Base-by-base conservation (phyloP, 2,113 vertebrate genomes). In the Patagioenas fasciata region DNA sequence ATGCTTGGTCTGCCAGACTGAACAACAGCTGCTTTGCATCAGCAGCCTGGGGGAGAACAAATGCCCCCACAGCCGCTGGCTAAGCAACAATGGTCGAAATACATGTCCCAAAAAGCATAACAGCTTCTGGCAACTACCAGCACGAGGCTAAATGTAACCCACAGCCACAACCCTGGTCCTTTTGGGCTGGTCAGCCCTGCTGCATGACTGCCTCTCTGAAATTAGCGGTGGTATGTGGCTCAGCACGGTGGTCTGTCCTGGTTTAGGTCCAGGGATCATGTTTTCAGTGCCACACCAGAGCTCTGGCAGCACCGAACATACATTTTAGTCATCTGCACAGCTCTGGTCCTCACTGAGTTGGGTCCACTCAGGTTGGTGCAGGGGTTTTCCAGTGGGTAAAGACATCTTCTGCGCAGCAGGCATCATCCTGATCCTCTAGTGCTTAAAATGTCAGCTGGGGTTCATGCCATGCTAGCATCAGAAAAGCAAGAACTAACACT, bases 101-200 rank as follows among this genome's bases (percentile, higher is more conserved):
- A 31, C 1, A 9, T 48, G 57, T 78, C 28, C 65, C 80, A 91
- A 54, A 72, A 56, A 31, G 21, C 38, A 70, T 44, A 94, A 72
- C 38, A 72, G 81, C 61, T 61, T 53, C 61, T 92, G 89, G 40
- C 56, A 86, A 3, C 53, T 19, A 32, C 31, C 48, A 92, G 36
- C 54, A 15, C 6, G 53, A 75, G 34, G 56, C 58, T 85, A 72
- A 87, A 36, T 62, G 44, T 26, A 53, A 53, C 21, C 23, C 60
- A 47, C 5, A 61, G 56, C 20, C 69, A 51, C 83, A n/a, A 18
- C 6, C 18, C 36, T 13, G 31, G 80, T 84, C 48, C 38, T 78
- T 86, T 42, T 0, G 1, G n/a, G 24, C 11, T 0, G 0, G 32
- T 38, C 65, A 51, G 70, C 56, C 23, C 66, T 72, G 61, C n/a